These are phyloP conservation scores for Hemicordylus capensis DNA, from an alignment of 2,113 vertebrate genomes.

Conservation along the genomic window DNA sequence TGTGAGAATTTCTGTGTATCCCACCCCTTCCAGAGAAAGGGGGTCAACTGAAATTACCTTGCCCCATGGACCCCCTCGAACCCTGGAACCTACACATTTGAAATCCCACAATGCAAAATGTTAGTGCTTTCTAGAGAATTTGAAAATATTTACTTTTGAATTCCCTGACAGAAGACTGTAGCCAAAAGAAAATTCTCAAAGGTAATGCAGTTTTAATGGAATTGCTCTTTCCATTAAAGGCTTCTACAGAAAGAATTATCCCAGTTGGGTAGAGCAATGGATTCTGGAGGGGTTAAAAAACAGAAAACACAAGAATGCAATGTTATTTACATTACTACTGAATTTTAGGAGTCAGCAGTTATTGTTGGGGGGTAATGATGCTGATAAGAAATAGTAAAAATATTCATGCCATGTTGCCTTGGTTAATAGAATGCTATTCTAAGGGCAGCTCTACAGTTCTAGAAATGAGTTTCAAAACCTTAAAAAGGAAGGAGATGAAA, in stretches of 20 bases:
- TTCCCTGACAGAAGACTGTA: not conserved
- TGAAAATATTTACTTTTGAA: not conserved
- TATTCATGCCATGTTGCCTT: not conserved
- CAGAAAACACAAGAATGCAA: not conserved
- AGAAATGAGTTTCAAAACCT: not conserved
- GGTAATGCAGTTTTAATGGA: not conserved
- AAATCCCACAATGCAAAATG: not conserved
- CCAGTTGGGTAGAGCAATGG: not conserved
- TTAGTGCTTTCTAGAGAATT: not conserved
- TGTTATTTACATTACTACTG: not conserved
- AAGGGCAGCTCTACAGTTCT: not conserved
- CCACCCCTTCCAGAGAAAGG: not conserved
- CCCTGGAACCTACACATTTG: not conserved
- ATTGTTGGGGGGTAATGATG: not conserved
- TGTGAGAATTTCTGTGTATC: too few relatives aligned
- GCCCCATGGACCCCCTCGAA: too few relatives aligned
- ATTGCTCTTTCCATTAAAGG: not conserved
- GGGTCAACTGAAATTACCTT: not conserved
- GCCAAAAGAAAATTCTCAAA: not conserved
- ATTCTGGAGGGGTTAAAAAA: not conserved
- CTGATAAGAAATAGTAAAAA: not conserved
- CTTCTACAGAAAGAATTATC: conserved; percentile 9
- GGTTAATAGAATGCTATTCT: not conserved
- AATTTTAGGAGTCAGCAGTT: conserved; percentile 10
- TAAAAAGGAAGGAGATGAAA: not conserved